Evolutionary conservation across 92 coral and sea anemone genomes (phyloP), one percentile per base, ranked within the genome.

Genomic region (Desmophyllum pertusum): DNA sequence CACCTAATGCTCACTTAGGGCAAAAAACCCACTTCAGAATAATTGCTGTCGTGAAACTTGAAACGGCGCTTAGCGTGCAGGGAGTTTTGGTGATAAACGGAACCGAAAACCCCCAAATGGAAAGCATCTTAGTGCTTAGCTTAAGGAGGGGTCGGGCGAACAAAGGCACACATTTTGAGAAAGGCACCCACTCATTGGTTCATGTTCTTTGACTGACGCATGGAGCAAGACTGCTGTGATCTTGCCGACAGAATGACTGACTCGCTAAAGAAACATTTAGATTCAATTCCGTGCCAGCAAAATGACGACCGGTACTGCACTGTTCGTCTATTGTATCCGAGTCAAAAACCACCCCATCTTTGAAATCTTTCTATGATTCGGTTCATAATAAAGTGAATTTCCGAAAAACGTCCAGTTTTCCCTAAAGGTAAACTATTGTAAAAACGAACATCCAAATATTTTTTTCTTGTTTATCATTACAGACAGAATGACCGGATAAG

Each of bases 1-100:
- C 99, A 97, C 99, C 98, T 94, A 94, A 89, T 91, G 95, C 83
- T 86, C 97, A 91, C 96, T 96, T 83, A 81, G 63, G 78, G 85
- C 69, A 86, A 86, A 78, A 81, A 86, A 78, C 77, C 87, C 88
- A 81, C 93, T 84, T 83, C 91, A 86, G 55, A 76, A 68, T 93
- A 91, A 93, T 91, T 90, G 89, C 81, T 41, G 43, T 67, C 33
- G 33, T 83, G 93, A 84, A 83, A 88, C 93, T 89, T 86, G 80
- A 91, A 87, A 83, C 80, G 78, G 57, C 71, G 77, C 84, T 88
- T 85, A 75, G 52, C 15, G 59, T 48, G 78, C 85, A 93, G 93
- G 86, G 85, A 84, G 87, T 85, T 81, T 66, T 80, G 70, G 64
- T 52, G 86, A 69, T 73, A 85, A 91, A 77, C 93, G 90, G 87